Conservation (phyloP, 2,888 invertebrate species). For the Ornithoptera priamus region DNA sequence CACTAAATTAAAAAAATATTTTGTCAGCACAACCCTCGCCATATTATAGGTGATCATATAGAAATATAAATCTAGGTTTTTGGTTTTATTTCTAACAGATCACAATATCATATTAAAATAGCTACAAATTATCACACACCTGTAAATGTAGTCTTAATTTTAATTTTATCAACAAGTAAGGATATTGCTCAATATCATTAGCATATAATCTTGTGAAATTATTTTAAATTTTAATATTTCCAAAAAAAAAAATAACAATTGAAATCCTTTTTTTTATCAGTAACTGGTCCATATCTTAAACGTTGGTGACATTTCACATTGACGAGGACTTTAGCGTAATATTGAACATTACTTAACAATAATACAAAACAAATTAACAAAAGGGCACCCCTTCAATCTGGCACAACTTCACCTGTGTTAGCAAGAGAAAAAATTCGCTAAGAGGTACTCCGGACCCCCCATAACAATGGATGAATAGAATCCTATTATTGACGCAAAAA, state of each 20-base stretch:
- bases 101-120: too few species aligned
- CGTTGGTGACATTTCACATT: slow-evolving; percentile 8
- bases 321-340: slow-evolving; percentile 25
- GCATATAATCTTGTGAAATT: too few species aligned
- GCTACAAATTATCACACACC: too few species aligned
- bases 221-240: neutral
- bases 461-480: slow-evolving; percentile 59
- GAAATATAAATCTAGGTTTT: too few species aligned
- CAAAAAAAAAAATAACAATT: neutral
- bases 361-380: slow-evolving; percentile 34
- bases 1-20: too few species aligned
- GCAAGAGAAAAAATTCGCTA: slow-evolving; percentile 48
- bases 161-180: too few species aligned
- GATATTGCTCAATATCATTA: too few species aligned
- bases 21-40: too few species aligned
- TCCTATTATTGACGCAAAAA: slow-evolving; percentile 50
- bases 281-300: slow-evolving; percentile 3
- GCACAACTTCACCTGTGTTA: slow-evolving; percentile 55
- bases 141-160: too few species aligned
- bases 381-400: slow-evolving; percentile 47
- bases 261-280: neutral
- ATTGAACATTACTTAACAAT: slow-evolving; percentile 24
- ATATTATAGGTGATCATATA: too few species aligned
- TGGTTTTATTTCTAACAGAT: too few species aligned
- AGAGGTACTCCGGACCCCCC: slow-evolving; percentile 57